Base-by-base conservation (phyloP, 2,113 vertebrate species). In the Pheucticus melanocephalus region DNA sequence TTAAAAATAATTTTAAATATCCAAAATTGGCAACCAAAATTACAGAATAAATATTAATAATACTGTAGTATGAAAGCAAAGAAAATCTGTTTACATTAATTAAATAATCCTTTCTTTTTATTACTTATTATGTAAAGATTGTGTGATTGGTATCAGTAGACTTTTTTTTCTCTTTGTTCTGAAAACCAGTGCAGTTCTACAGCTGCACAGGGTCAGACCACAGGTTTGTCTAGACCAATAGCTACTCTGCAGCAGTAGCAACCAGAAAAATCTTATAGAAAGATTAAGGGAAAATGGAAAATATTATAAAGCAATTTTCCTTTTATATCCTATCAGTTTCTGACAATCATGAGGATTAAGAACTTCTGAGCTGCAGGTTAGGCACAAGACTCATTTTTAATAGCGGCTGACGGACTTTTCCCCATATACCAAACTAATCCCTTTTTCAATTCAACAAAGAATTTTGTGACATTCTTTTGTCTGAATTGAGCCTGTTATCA, bases 261-360 rank as follows among this genome's bases (percentile, higher is more conserved):
- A 92, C 71, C 50, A 83, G 71, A 90, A 93, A 96, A 86, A 92
- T 81, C 64, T 90, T 93, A 95, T 24, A 90, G 92, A 97, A 86
- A 90, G 95, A 94, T 96, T 92, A 96, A 86, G 79, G 11, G 76
- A 54, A 95, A 94, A 94, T 93, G 71, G 64, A 94, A 97, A 95
- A 96, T 80, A 95, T 92, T 90, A 92, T 81, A 96, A 95, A 96
- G 85, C 63, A 80, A 94, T 96, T 96, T 96, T 94, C 47, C 64
- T 83, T 88, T 92, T 81, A 92, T 94, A 95, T 93, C 76, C 90
- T 92, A 88, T 94, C 88, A 77, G 76, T 94, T 96, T 90, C 86
- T 77, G 72, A 69, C 71, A 80, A 88, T 94, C 92, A 73, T 8
- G 27, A 83, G 92, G 92, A 95, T 96, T 95, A 95, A 92, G 86